Percentiles rank a stretch among this genome's conserved stretches.
These are phyloP conservation scores for Scolopax rusticola DNA, from an alignment of 2,797 vertebrate species.

Conservation along the genomic window DNA sequence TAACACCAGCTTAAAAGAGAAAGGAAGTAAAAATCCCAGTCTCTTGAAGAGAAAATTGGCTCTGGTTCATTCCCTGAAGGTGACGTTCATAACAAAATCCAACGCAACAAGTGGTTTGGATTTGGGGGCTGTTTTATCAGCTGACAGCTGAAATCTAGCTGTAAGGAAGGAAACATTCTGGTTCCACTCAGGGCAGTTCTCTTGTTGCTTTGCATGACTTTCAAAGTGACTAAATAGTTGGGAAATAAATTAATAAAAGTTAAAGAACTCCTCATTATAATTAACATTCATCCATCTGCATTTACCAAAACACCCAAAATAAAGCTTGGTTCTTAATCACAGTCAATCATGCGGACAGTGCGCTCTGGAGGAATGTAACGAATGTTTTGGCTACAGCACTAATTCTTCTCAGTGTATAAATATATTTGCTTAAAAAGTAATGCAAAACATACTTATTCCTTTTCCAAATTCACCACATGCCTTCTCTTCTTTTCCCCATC, in stretches of 20 bases:
- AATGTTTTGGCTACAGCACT: conserved; percentile 37
- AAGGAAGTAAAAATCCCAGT: background rate
- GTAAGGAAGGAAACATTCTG: conserved; percentile 35
- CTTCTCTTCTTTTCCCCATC: background rate
- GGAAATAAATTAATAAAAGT: conserved; percentile 31
- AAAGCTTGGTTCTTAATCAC: background rate
- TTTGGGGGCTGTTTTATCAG: conserved; percentile 61
- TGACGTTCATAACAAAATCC: conserved; percentile 5
- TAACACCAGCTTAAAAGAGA: conserved; percentile 20
- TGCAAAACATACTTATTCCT: conserved; percentile 29
- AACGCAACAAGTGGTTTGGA: conserved; percentile 52
- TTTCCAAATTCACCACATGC: background rate
- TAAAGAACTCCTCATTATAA: background rate
- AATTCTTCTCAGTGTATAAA: conserved; percentile 38
- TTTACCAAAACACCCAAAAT: conserved; percentile 19
- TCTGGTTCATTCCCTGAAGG: conserved; percentile 18
- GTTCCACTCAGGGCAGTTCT: background rate
- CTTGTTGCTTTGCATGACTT: background rate
- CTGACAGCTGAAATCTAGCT: conserved; percentile 33
- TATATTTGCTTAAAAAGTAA: conserved; percentile 25
- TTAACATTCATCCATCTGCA: conserved; percentile 27
- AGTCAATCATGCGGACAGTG: conserved; percentile 4
- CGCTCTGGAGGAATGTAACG: background rate
- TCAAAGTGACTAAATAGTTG: conserved; percentile 13
- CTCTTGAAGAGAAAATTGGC: conserved; percentile 26